phyloP scores from a whole-genome alignment of 2,797 vertebrate species.

The Anabas testudineus region DNA sequence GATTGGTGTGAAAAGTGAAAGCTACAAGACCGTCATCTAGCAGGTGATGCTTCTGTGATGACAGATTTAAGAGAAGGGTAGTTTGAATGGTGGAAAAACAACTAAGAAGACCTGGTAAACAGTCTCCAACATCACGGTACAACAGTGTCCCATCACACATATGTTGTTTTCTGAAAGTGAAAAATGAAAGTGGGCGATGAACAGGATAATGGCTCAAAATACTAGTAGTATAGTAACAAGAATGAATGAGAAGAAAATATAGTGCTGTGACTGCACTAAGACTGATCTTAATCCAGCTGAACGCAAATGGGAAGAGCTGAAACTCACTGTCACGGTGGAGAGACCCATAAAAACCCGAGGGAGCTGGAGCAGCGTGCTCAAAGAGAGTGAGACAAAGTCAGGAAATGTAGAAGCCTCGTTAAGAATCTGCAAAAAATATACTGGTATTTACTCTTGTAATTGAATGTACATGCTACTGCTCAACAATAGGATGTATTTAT shows the following conservation, averaged over 20 bases:
- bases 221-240: too few species aligned
- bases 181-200: too few species aligned
- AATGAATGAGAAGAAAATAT: too few species aligned
- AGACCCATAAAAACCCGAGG: too few species aligned
- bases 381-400: not conserved
- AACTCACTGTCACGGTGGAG: too few species aligned
- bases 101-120: too few species aligned
- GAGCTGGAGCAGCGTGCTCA: too few species aligned
- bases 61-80: too few species aligned
- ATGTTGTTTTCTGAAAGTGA: not conserved
- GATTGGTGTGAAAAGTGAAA: too few species aligned
- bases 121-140: not conserved
- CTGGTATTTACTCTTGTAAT: too few species aligned
- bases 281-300: not conserved
- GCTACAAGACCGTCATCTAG: not conserved
- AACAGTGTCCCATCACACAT: not conserved
- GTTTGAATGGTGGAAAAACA: too few species aligned
- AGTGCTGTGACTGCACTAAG: not conserved
- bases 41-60: not conserved
- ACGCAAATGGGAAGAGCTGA: not conserved
- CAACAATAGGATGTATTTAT: constrained; percentile 28
- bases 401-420: not conserved
- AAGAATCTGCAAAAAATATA: not conserved
- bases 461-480: not conserved
- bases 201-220: too few species aligned